These are phyloP conservation scores for Dicrurus megarhynchus DNA, from an alignment of 2,113 vertebrate genomes.

Conservation along the genomic window DNA sequence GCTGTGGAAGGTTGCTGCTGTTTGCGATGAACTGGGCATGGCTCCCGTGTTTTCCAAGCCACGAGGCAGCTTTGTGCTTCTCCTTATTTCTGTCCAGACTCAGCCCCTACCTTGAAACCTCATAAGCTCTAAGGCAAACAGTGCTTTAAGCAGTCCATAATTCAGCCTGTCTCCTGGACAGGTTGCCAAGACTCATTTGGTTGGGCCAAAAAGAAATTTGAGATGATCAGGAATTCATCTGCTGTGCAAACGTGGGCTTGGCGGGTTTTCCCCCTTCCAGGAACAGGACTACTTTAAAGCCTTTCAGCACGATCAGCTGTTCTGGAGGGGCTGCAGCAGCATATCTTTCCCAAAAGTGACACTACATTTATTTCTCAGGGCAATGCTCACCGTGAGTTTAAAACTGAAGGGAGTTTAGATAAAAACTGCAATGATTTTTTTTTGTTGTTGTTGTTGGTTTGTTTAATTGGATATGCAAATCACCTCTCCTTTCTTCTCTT, in stretches of 20 bases:
- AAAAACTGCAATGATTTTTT: neutral
- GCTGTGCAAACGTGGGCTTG: neutral
- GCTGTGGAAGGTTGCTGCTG: neutral
- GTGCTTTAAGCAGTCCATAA: neutral
- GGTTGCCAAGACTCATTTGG: neutral
- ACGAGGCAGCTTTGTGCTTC: rapidly evolving
- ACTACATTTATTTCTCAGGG: neutral
- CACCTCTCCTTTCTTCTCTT: slow-evolving; percentile 32
- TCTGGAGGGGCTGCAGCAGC: neutral
- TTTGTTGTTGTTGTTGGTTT: neutral
- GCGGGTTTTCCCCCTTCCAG: neutral
- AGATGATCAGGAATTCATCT: neutral
- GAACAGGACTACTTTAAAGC: neutral
- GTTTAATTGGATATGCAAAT: neutral
- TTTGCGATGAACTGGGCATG: neutral
- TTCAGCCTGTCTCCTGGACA: neutral
- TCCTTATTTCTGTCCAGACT: neutral
- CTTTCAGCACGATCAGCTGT: neutral
- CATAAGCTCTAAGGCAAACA: neutral
- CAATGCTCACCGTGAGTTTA: neutral
- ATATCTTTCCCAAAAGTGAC: neutral
- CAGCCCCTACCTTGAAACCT: neutral
- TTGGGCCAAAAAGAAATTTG: neutral
- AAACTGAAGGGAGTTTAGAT: neutral
- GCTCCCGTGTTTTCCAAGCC: neutral